Conservation (phyloP, 2,888 invertebrate genomes). For the Nemapogon koenigi region DNA sequence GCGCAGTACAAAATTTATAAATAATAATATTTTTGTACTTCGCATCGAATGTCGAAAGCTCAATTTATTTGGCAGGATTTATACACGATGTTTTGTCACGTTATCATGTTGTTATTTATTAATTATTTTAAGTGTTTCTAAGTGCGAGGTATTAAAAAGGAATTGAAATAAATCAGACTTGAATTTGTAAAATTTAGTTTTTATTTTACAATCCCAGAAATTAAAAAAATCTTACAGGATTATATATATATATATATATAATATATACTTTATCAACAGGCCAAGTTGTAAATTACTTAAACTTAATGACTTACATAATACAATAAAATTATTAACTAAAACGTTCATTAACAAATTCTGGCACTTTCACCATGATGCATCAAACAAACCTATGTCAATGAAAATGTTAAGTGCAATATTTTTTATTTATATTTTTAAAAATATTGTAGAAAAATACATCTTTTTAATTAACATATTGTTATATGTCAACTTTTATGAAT, state of each 20-base stretch:
- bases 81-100: too few species aligned
- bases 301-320: constrained; percentile 65
- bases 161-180: constrained; percentile 1
- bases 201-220: constrained; percentile 66
- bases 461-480: too few species aligned
- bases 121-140: too few species aligned
- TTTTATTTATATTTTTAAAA: constrained; percentile 51
- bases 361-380: constrained; percentile 57
- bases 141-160: too few species aligned
- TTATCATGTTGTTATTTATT: too few species aligned
- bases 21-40: too few species aligned
- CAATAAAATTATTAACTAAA: constrained; percentile 65
- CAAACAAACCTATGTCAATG: constrained; percentile 54
- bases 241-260: too few species aligned
- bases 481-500: too few species aligned
- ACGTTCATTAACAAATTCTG: constrained; percentile 61
- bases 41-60: too few species aligned
- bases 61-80: too few species aligned
- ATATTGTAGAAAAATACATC: constrained; percentile 62
- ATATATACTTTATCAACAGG: constrained; percentile 57
- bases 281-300: constrained; percentile 66
- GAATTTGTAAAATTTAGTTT: constrained; percentile 34
- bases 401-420: constrained; percentile 52
- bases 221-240: constrained; percentile 60
- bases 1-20: too few species aligned